Percentiles rank a stretch among this genome's conserved stretches.
phyloP scores from a whole-genome alignment of 2,888 invertebrate genomes.

The Mythimna vitellina region DNA sequence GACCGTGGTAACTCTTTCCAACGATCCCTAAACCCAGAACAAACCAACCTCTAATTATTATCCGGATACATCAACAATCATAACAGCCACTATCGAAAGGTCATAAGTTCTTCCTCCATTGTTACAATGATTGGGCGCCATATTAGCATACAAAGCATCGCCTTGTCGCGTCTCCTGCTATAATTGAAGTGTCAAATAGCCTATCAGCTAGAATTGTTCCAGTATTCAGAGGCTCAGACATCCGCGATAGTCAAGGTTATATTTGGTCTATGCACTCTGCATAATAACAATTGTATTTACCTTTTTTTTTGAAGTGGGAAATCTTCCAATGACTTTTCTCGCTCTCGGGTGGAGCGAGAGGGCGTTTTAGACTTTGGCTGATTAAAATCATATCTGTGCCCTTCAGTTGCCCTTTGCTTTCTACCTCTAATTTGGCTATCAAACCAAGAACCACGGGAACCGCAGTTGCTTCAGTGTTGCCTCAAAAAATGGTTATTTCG shows the following conservation, averaged over 20 bases:
- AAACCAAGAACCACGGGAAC: background rate
- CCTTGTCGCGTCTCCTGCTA: constrained; percentile 67
- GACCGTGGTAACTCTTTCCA: too few relatives aligned
- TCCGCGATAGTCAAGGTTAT: constrained; percentile 61
- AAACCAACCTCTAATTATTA: background rate
- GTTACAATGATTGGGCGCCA: constrained; percentile 61
- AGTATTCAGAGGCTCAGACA: constrained; percentile 39
- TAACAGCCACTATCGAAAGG: constrained; percentile 52
- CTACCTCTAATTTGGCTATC: background rate
- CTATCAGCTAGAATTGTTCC: constrained; percentile 61
- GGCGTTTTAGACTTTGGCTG: background rate
- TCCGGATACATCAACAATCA: constrained; percentile 41
- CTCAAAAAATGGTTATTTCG: background rate
- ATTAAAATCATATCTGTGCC: background rate
- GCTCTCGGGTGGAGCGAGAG: background rate
- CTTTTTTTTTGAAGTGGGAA: background rate
- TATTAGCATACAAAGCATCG: constrained; percentile 78
- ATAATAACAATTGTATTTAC: background rate
- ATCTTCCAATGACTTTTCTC: background rate
- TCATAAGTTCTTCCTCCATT: constrained; percentile 65
- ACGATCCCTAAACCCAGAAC: background rate
- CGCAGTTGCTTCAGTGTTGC: background rate
- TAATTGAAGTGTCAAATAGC: constrained; percentile 76
- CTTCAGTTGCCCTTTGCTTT: too few relatives aligned
- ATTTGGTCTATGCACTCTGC: constrained; percentile 13